Evolutionary conservation across 1,140 invertebrate genomes (phyloP).

Genomic region (Aplysia californica): DNA sequence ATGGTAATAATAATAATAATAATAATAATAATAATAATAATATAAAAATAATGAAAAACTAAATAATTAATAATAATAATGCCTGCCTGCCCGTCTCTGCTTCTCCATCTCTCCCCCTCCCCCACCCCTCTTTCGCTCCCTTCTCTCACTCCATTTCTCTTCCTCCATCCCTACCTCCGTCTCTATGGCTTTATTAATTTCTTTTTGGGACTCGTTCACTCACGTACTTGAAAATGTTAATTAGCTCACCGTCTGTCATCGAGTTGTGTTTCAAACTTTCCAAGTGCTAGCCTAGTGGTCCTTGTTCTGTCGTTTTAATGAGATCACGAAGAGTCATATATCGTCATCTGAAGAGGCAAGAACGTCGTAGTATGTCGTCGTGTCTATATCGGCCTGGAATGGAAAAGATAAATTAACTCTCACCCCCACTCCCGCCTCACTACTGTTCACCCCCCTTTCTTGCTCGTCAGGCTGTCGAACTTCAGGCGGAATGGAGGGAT

Average conservation of each 20-base stretch:
- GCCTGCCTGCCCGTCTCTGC: not conserved
- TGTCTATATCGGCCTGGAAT: too few species aligned
- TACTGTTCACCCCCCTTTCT: too few species aligned
- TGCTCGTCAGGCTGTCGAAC: too few species aligned
- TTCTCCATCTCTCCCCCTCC: not conserved
- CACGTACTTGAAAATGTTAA: not conserved
- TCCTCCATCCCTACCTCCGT: conserved; percentile 17
- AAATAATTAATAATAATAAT: not conserved
- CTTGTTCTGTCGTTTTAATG: not conserved
- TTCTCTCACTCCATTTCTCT: conserved; percentile 1
- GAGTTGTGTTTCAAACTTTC: not conserved
- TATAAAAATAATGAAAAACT: not conserved
- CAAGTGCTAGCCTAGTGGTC: not conserved
- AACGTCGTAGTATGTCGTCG: too few species aligned
- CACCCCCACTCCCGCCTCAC: too few species aligned
- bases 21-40: too few species aligned
- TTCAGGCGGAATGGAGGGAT: too few species aligned
- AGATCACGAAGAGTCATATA: too few species aligned
- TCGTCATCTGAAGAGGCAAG: too few species aligned
- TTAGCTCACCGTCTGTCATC: not conserved
- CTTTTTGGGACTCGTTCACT: conserved; percentile 17
- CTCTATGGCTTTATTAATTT: conserved; percentile 17
- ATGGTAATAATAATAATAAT: too few species aligned
- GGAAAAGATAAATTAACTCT: too few species aligned
- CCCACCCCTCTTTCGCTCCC: not conserved